Conservation (phyloP, 2,797 vertebrate species). For the Tachyglossus aculeatus region DNA sequence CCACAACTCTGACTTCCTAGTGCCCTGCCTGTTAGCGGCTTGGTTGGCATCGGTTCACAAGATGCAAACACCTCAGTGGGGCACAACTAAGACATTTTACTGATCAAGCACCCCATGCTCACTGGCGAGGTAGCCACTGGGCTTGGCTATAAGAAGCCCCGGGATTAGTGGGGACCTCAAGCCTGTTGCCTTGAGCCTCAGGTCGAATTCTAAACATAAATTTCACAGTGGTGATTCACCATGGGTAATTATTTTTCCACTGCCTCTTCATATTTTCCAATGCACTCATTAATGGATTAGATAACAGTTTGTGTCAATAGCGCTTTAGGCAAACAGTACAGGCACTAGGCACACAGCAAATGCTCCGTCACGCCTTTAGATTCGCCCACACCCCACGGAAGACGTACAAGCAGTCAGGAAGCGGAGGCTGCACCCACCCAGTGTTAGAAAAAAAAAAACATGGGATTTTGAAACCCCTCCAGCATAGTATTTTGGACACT, state of each 20-base stretch:
- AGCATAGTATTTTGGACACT: too few relatives aligned
- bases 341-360: background rate
- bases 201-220: background rate
- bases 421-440: background rate
- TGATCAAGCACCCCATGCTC: too few relatives aligned
- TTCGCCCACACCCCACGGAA: background rate
- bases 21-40: too few relatives aligned
- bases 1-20: too few relatives aligned
- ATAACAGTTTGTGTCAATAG: background rate
- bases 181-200: background rate
- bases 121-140: too few relatives aligned
- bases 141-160: background rate
- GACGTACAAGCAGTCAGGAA: background rate
- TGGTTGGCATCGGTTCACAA: too few relatives aligned
- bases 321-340: background rate
- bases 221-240: background rate
- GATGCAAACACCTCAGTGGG: too few relatives aligned
- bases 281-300: background rate
- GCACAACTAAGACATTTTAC: too few relatives aligned
- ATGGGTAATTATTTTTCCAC: background rate
- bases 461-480: too few relatives aligned
- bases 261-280: background rate
- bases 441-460: too few relatives aligned
- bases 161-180: background rate
- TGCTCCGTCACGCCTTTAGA: background rate